Evolutionary conservation across 2,888 invertebrate species (phyloP).

Genomic region (Tupiocoris notatus): DNA sequence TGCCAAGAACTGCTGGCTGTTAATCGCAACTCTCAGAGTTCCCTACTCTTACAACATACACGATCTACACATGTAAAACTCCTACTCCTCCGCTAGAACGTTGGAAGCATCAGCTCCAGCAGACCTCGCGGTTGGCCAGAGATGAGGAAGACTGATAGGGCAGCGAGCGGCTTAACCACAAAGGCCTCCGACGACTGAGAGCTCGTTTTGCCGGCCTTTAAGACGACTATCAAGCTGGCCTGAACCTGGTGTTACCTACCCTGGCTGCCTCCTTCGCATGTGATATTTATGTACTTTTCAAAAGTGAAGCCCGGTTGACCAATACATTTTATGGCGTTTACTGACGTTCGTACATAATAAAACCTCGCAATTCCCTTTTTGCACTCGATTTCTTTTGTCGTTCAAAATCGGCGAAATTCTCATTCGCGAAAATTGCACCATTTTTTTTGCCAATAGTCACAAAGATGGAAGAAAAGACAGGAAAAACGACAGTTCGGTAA

Average conservation of each 20-base stretch:
- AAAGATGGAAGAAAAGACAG: too few relatives aligned
- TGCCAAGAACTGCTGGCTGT: background rate
- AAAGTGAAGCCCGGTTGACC: background rate
- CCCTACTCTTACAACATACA: background rate
- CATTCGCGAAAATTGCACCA: too few relatives aligned
- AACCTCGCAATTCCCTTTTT: too few relatives aligned
- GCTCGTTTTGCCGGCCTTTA: background rate
- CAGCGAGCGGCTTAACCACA: background rate
- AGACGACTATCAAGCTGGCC: background rate
- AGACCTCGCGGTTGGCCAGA: background rate
- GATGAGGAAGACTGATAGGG: background rate
- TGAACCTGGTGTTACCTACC: too few relatives aligned
- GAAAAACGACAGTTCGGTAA: too few relatives aligned
- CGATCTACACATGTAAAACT: background rate
- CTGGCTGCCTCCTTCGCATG: background rate
- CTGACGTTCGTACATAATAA: too few relatives aligned
- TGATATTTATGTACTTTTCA: background rate
- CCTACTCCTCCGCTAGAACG: background rate
- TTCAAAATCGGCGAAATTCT: too few relatives aligned
- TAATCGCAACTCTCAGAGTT: background rate
- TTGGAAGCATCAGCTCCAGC: too few relatives aligned
- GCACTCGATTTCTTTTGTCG: too few relatives aligned
- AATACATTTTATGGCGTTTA: too few relatives aligned
- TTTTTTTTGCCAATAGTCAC: too few relatives aligned
- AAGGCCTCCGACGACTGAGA: background rate